A percentile compares a stretch with the other conserved stretches of the same genome.
Evolutionary conservation across 2,113 vertebrate species (phyloP).

Genomic region (Petroica traversi): DNA sequence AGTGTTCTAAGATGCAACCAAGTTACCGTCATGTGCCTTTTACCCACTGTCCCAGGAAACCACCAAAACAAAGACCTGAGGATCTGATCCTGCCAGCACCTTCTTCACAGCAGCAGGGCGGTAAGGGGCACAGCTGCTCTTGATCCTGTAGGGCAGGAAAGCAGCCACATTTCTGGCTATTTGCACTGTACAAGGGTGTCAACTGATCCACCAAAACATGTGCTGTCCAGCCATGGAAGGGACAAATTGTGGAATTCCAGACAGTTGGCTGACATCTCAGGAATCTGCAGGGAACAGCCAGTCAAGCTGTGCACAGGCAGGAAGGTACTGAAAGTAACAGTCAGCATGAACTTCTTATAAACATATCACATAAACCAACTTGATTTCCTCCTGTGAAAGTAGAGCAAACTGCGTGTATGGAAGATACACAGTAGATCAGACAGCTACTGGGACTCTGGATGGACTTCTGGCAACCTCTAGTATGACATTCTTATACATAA

Average conservation of each 20-base stretch:
- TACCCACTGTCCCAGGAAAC: neutral
- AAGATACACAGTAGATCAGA: neutral
- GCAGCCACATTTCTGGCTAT: neutral
- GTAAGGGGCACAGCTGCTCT: neutral
- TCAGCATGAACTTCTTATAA: neutral
- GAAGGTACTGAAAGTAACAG: neutral
- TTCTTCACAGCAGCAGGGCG: neutral
- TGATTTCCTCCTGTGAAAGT: neutral
- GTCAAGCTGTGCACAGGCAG: neutral
- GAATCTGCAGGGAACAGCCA: neutral
- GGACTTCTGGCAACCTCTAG: neutral
- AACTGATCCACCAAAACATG: neutral
- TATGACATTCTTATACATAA: neutral
- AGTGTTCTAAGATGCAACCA: neutral
- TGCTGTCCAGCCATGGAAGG: neutral
- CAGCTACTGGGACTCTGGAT: neutral
- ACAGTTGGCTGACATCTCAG: neutral
- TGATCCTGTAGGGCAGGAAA: neutral
- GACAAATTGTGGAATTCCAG: neutral
- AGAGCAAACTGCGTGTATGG: neutral
- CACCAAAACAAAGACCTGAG: neutral
- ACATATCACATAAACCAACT: neutral
- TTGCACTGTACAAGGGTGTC: neutral
- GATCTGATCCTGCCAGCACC: neutral
- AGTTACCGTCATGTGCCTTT: neutral